phyloP scores from a whole-genome alignment of 2,797 vertebrate species.

The Coendou prehensilis region DNA sequence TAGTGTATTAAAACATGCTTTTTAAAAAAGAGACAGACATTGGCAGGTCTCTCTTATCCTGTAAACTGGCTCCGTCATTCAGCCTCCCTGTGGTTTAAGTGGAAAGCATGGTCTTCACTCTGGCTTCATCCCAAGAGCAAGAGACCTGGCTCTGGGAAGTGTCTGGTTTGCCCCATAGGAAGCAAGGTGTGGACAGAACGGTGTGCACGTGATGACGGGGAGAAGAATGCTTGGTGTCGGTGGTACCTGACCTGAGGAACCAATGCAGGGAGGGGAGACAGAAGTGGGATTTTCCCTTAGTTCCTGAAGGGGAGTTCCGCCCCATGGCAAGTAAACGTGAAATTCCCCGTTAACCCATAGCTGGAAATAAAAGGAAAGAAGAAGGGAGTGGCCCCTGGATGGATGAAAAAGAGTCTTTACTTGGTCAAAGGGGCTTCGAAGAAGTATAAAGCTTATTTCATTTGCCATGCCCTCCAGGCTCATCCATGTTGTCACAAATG shows the following conservation, averaged over 20 bases:
- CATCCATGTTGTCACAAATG: background rate
- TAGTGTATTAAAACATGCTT: background rate
- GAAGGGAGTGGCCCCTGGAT: background rate
- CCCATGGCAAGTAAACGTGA: background rate
- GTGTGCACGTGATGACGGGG: fast-evolving
- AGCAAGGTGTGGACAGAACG: background rate
- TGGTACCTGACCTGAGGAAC: background rate
- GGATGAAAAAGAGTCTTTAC: background rate
- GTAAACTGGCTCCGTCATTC: background rate
- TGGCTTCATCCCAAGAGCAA: background rate
- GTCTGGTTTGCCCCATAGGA: background rate
- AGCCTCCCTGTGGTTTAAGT: background rate
- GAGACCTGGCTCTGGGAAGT: background rate
- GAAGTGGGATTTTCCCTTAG: background rate
- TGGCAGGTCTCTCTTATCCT: background rate
- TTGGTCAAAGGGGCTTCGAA: background rate
- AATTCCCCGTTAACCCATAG: background rate
- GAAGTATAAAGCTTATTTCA: background rate
- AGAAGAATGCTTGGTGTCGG: fast-evolving
- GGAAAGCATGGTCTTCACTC: background rate
- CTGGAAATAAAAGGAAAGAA: background rate
- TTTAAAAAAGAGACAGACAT: background rate
- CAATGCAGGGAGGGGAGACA: fast-evolving
- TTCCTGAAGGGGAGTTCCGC: background rate
- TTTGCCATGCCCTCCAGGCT: background rate